Percentiles rank a stretch among this genome's conserved stretches.
Evolutionary conservation across 1,140 invertebrate species (phyloP).

Genomic region (Lethocerus indicus): DNA sequence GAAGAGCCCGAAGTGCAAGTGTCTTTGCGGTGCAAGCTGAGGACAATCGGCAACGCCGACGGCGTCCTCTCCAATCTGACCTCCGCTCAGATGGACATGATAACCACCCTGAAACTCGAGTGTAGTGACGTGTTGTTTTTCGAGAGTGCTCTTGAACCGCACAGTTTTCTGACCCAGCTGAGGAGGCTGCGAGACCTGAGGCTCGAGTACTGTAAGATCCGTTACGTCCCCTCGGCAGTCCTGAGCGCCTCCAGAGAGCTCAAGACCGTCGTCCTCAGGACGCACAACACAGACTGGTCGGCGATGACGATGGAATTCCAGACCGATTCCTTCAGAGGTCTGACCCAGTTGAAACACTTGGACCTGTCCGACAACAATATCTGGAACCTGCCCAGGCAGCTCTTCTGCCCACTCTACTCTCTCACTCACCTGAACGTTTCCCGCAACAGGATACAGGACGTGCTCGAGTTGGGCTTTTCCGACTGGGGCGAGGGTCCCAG

Average conservation of each 20-base stretch:
- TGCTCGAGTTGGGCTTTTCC: constrained; percentile 50
- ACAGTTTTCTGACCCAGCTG: constrained; percentile 43
- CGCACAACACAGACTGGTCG: constrained; percentile 65
- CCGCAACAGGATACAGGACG: constrained; percentile 58
- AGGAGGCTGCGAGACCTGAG: constrained; percentile 45
- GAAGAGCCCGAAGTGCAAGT: constrained; percentile 31
- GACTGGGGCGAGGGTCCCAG: constrained; percentile 32
- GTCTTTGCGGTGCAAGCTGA: constrained; percentile 46
- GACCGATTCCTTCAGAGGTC: constrained; percentile 44
- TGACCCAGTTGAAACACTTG: constrained; percentile 46
- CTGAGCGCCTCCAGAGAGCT: constrained; percentile 47
- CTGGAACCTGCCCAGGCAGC: constrained; percentile 49
- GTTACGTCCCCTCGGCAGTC: constrained; percentile 45
- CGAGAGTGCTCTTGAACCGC: constrained; percentile 47
- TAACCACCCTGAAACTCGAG: constrained; percentile 47
- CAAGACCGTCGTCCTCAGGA: constrained; percentile 45
- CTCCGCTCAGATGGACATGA: constrained; percentile 39
- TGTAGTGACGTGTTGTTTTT: constrained; percentile 67
- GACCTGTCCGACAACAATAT: constrained; percentile 67
- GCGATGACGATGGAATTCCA: constrained; percentile 57
- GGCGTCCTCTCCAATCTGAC: constrained; percentile 48
- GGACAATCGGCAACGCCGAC: constrained; percentile 51
- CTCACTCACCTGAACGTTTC: constrained; percentile 55
- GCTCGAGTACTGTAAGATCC: constrained; percentile 63
- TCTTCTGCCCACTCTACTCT: constrained; percentile 55